These are phyloP conservation scores for Xanthorhoe designata DNA, from an alignment of 2,888 invertebrate genomes.

Conservation along the genomic window DNA sequence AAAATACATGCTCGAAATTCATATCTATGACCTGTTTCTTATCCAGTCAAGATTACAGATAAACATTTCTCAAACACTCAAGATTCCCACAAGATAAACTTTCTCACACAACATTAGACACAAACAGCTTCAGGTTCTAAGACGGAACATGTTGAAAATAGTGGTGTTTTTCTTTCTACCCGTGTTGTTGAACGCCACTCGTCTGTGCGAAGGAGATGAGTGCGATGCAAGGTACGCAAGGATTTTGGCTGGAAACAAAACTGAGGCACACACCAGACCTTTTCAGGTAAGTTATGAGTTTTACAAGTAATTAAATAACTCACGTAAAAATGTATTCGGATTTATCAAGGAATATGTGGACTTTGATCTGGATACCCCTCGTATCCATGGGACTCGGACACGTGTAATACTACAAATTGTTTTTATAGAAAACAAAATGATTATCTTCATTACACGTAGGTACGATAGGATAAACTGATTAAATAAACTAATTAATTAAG, in stretches of 20 bases:
- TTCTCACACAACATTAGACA: conserved; percentile 49
- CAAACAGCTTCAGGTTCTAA: neutral
- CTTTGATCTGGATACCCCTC: too few species aligned
- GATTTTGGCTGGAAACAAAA: conserved; percentile 62
- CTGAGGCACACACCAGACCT: conserved; percentile 67
- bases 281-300: conserved; percentile 62
- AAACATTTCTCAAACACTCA: conserved; percentile 43
- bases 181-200: conserved; percentile 52
- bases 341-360: too few species aligned
- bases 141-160: conserved; percentile 54
- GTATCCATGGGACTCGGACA: too few species aligned
- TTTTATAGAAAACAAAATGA: too few species aligned
- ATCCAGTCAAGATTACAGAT: conserved; percentile 46
- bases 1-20: neutral
- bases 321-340: too few species aligned
- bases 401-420: too few species aligned
- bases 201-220: conserved; percentile 52
- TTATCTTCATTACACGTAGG: too few species aligned
- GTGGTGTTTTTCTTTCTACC: conserved; percentile 54
- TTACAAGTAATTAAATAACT: neutral
- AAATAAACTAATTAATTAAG: too few species aligned
- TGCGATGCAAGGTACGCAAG: conserved; percentile 54
- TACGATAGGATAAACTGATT: too few species aligned
- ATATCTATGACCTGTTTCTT: conserved; percentile 36
- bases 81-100: conserved; percentile 48